Evolutionary conservation across 1,140 invertebrate species (phyloP).

Genomic region (Lutraria rhynchaena): DNA sequence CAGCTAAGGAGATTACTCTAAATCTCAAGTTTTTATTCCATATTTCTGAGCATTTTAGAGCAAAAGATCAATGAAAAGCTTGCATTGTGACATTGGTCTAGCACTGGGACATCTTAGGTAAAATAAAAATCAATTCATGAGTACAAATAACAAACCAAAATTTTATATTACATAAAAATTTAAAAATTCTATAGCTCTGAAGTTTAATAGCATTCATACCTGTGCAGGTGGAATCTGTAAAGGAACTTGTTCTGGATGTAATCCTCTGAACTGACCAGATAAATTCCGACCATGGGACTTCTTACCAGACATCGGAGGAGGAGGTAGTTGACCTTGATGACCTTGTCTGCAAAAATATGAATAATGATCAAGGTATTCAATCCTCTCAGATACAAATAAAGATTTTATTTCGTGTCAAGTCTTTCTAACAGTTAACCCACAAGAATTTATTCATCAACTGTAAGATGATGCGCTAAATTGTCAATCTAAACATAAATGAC

Average conservation of each 20-base stretch:
- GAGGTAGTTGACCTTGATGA: constrained; percentile 74
- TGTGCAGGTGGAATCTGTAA: constrained; percentile 46
- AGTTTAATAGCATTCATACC: background rate
- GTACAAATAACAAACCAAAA: constrained; percentile 5
- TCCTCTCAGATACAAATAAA: no score
- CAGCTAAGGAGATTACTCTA: no score
- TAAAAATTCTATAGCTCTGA: background rate
- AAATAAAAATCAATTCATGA: background rate
- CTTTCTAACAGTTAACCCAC: no score
- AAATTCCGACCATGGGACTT: constrained; percentile 76
- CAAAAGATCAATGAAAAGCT: background rate
- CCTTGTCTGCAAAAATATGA: constrained; percentile 43
- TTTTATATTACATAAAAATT: background rate
- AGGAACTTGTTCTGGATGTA: constrained; percentile 41
- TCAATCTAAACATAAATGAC: no score
- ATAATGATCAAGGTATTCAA: no score
- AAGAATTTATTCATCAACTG: no score
- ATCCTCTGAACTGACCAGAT: constrained; percentile 76
- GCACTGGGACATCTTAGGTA: background rate
- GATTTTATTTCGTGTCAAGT: no score
- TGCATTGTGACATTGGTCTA: background rate
- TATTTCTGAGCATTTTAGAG: no score
- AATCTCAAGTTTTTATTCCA: no score
- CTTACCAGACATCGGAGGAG: constrained; percentile 74
- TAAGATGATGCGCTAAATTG: no score